phyloP scores from a whole-genome alignment of 2,113 vertebrate genomes.

The Abramis brama region DNA sequence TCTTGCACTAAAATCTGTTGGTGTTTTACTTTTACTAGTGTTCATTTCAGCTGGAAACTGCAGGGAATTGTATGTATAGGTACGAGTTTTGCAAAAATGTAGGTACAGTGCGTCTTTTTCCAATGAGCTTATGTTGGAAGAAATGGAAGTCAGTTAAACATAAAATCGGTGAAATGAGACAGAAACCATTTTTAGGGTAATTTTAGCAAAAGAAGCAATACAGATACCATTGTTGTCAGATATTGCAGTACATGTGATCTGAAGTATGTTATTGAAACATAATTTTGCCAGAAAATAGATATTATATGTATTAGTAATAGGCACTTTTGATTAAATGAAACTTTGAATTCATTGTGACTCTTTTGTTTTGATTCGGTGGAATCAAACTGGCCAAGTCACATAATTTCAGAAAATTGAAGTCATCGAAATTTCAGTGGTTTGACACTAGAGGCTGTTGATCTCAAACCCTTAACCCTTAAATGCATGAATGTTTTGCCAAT shows the following conservation, averaged over 20 bases:
- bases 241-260: no score
- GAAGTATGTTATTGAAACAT: background rate
- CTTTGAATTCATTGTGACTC: no score
- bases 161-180: background rate
- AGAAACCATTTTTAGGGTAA: background rate
- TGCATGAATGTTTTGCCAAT: no score
- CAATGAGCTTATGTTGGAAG: no score
- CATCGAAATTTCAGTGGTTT: background rate
- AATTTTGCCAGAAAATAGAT: background rate
- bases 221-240: background rate
- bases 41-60: no score
- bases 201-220: background rate
- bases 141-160: background rate
- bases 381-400: background rate
- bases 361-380: background rate
- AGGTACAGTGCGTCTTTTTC: no score
- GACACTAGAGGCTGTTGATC: background rate
- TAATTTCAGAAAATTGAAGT: background rate
- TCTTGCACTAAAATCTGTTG: no score
- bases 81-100: no score
- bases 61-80: no score
- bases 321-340: no score
- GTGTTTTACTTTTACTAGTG: no score
- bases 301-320: background rate
- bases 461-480: background rate